These are phyloP conservation scores for Bradypodion pumilum DNA, from an alignment of 2,797 vertebrate genomes.

Conservation along the genomic window DNA sequence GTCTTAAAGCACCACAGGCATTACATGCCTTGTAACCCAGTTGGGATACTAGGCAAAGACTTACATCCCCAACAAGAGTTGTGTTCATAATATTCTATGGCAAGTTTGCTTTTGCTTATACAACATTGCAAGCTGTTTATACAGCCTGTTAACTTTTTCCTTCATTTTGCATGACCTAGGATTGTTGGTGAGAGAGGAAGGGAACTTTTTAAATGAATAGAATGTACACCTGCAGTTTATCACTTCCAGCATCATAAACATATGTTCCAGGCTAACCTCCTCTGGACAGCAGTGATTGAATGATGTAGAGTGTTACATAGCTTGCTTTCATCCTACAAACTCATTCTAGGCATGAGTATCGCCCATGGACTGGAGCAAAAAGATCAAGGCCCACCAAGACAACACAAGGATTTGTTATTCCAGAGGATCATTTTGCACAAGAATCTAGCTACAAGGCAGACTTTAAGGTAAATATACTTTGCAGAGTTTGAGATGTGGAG, in stretches of 20 bases:
- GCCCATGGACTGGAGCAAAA: slow-evolving; percentile 85
- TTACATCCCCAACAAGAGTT: too few species aligned
- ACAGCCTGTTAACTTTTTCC: not conserved
- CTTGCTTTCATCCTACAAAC: slow-evolving; percentile 32
- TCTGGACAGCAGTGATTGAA: not conserved
- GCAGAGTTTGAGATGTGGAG: slow-evolving; percentile 40
- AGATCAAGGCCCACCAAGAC: slow-evolving; percentile 83
- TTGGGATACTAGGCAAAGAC: too few species aligned
- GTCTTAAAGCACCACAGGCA: too few species aligned
- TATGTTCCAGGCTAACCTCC: not conserved
- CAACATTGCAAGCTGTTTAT: not conserved
- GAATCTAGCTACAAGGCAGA: slow-evolving; percentile 88
- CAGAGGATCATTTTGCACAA: slow-evolving; percentile 75
- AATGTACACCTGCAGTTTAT: not conserved
- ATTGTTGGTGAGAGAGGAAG: not conserved
- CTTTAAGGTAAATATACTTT: slow-evolving; percentile 79
- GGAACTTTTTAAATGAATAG: not conserved
- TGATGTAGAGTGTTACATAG: slow-evolving; percentile 3
- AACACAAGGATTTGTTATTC: slow-evolving; percentile 78
- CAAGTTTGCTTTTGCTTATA: not conserved
- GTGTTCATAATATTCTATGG: not conserved
- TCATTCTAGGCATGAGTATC: slow-evolving; percentile 87
- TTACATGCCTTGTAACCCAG: too few species aligned
- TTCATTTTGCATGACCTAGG: not conserved
- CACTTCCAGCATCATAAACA: not conserved